phyloP scores from a whole-genome alignment of 2,113 vertebrate genomes.

The Oreochromis aureus region DNA sequence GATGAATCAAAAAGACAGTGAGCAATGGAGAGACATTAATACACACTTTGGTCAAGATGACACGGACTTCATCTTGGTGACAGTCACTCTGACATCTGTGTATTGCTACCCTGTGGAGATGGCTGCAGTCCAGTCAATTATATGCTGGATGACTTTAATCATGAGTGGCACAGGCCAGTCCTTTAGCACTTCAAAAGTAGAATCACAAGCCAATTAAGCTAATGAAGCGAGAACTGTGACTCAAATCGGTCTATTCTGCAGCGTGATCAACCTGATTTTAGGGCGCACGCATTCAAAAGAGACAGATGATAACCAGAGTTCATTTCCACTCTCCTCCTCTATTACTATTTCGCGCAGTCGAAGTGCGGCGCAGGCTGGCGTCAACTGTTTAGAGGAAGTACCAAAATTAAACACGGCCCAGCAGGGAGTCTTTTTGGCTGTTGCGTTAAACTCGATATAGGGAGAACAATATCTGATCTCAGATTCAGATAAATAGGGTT shows the following conservation, averaged over 20 bases:
- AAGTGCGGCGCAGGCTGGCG: not conserved
- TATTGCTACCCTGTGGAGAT: conserved; percentile 47
- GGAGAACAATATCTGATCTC: conserved; percentile 49
- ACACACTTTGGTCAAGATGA: conserved; percentile 57
- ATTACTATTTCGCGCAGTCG: not conserved
- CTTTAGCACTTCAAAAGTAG: conserved; percentile 45
- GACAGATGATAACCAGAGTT: not conserved
- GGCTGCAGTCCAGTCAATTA: conserved; percentile 63
- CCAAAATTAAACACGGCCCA: conserved; percentile 40
- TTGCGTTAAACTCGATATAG: not conserved
- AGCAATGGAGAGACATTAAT: conserved; percentile 43
- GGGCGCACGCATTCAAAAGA: not conserved
- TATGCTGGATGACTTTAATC: conserved; percentile 46
- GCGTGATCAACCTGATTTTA: conserved; percentile 26
- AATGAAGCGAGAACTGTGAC: conserved; percentile 35
- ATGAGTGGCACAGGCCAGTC: conserved; percentile 53
- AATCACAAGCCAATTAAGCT: conserved; percentile 47
- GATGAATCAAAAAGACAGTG: conserved; percentile 44
- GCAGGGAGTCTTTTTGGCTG: conserved; percentile 3
- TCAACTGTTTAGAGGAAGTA: conserved; percentile 53
- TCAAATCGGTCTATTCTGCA: conserved; percentile 13
- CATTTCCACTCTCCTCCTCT: conserved; percentile 1
- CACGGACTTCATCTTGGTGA: conserved; percentile 39
- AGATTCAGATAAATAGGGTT: conserved; percentile 56
- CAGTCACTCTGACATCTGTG: conserved; percentile 66